phyloP scores from a whole-genome alignment of 2,888 invertebrate genomes.

The Nemotelus pantherinus region DNA sequence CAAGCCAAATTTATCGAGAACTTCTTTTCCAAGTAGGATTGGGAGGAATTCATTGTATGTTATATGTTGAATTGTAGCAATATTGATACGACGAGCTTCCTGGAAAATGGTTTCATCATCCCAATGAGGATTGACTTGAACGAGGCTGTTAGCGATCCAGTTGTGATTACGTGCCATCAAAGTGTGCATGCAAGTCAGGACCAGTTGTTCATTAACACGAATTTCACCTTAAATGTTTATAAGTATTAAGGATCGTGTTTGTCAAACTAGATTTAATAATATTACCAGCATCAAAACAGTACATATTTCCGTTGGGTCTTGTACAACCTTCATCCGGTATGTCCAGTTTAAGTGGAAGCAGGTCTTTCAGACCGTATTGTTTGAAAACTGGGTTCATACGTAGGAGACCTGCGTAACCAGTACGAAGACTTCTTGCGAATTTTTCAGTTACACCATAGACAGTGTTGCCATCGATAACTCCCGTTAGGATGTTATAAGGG shows the following conservation, averaged over 20 bases:
- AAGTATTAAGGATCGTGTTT: neutral
- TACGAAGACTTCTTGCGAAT: conserved; percentile 82
- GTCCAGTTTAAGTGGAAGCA: conserved; percentile 86
- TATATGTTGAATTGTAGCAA: conserved; percentile 88
- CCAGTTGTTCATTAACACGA: conserved; percentile 90
- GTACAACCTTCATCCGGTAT: conserved; percentile 94
- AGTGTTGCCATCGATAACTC: conserved; percentile 87
- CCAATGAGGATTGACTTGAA: conserved; percentile 89
- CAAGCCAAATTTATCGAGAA: conserved; percentile 90
- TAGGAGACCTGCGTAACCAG: conserved; percentile 82
- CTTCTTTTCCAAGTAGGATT: conserved; percentile 86
- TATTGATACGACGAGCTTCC: conserved; percentile 84
- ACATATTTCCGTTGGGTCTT: conserved; percentile 87
- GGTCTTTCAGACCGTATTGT: conserved; percentile 86
- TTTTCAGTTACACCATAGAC: conserved; percentile 88
- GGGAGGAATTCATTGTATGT: conserved; percentile 92
- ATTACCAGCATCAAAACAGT: conserved; percentile 89
- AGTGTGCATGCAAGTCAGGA: conserved; percentile 91
- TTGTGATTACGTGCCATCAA: conserved; percentile 93
- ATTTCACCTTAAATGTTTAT: conserved; percentile 76
- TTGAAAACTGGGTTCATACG: conserved; percentile 90
- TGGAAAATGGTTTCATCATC: conserved; percentile 92
- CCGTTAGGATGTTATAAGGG: conserved; percentile 87
- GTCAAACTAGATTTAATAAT: neutral
- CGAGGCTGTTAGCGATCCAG: conserved; percentile 78